phyloP scores from a whole-genome alignment of 2,797 vertebrate species.

The Onychomys leucogaster region DNA sequence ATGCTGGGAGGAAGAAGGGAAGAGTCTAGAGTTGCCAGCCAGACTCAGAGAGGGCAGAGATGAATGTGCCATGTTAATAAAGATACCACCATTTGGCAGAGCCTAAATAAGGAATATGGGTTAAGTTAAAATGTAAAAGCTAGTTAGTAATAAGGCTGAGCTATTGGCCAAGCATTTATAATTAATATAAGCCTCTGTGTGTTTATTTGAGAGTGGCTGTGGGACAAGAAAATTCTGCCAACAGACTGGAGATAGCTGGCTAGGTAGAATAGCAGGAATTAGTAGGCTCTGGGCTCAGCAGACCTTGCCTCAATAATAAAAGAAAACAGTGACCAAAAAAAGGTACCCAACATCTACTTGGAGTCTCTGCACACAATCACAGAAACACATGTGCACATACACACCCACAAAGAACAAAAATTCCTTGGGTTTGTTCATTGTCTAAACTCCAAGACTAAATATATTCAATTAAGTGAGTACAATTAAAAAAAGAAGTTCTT shows the following conservation, averaged over 20 bases:
- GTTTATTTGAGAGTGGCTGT: no score
- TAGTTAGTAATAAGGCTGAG: no score
- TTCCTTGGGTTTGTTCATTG: neutral
- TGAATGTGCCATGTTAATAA: no score
- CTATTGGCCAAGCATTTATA: no score
- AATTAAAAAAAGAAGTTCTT: neutral
- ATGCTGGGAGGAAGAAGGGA: no score
- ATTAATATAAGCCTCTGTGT: no score
- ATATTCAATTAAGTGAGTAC: neutral
- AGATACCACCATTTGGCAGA: no score
- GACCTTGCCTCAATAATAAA: neutral
- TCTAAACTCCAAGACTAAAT: constrained; percentile 62
- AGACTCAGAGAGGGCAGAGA: no score
- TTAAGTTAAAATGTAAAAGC: no score
- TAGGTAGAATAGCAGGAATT: neutral
- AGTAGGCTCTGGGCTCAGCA: neutral
- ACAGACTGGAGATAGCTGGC: neutral
- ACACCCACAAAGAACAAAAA: neutral
- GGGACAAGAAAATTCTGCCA: no score
- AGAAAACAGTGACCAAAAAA: neutral
- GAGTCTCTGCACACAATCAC: neutral
- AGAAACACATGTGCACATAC: neutral
- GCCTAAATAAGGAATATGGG: no score
- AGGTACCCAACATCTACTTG: neutral
- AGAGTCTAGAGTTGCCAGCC: no score